These are phyloP conservation scores for Drosophila parthenogenetica DNA, from an alignment of 2,888 invertebrate species.

Conservation along the genomic window DNA sequence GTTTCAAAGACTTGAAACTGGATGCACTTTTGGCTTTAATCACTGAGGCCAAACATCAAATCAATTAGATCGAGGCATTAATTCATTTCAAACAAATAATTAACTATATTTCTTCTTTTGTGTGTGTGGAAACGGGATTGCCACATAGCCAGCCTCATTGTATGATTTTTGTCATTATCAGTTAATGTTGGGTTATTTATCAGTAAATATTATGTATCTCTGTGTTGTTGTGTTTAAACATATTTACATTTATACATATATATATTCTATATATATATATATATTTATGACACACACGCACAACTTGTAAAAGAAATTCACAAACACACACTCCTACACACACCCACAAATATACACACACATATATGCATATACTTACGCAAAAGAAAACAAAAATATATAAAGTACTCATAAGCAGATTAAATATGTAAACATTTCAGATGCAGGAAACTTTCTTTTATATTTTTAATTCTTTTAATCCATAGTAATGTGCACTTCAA, in stretches of 20 bases:
- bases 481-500: slow-evolving; percentile 55
- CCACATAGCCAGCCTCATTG: slow-evolving; percentile 23
- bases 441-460: slow-evolving; percentile 30
- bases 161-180: slow-evolving; percentile 40
- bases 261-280: slow-evolving; percentile 29
- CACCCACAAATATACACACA: slow-evolving; percentile 46
- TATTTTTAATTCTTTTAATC: slow-evolving; percentile 42
- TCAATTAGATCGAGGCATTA: slow-evolving; percentile 71
- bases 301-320: slow-evolving; percentile 53
- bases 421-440: slow-evolving; percentile 45
- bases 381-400: slow-evolving; percentile 25
- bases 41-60: slow-evolving; percentile 84
- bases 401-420: slow-evolving; percentile 58
- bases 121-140: slow-evolving; percentile 13
- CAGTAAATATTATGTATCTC: slow-evolving; percentile 59
- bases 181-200: slow-evolving; percentile 47
- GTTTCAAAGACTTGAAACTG: slow-evolving; percentile 84
- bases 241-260: slow-evolving; percentile 44
- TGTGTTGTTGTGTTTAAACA: slow-evolving; percentile 61
- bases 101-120: neutral
- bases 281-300: slow-evolving; percentile 47
- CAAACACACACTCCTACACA: slow-evolving; percentile 21
- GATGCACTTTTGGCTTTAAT: slow-evolving; percentile 84
- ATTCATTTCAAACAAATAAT: slow-evolving; percentile 25
- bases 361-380: slow-evolving; percentile 30